Conservation (phyloP, 2,113 vertebrate genomes). For the Ranitomeya variabilis region DNA sequence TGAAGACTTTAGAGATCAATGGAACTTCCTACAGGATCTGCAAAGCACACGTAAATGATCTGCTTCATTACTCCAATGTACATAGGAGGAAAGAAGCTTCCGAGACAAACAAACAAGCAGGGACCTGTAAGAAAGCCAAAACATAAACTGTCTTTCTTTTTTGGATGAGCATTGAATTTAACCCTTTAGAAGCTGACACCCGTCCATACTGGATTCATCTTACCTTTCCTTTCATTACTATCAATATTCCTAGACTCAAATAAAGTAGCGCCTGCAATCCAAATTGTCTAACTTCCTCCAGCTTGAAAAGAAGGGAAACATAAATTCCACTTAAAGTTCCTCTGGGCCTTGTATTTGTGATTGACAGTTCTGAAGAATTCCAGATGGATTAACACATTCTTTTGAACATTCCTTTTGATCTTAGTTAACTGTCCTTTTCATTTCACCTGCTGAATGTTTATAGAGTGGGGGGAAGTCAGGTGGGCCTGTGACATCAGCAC, state of each 20-base stretch:
- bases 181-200: no score
- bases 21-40: slow-evolving; percentile 24
- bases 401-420: slow-evolving; percentile 76
- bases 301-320: slow-evolving; percentile 67
- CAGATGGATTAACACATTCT: slow-evolving; percentile 72
- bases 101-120: slow-evolving; percentile 19
- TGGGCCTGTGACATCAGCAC: slow-evolving; percentile 64
- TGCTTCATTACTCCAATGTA: slow-evolving; percentile 44
- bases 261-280: slow-evolving; percentile 62
- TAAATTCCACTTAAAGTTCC: slow-evolving; percentile 71
- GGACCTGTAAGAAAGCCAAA: slow-evolving; percentile 23
- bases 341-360: slow-evolving; percentile 63
- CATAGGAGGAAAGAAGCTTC: background rate
- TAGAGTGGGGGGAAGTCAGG: slow-evolving; percentile 61
- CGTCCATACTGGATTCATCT: no score
- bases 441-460: slow-evolving; percentile 77
- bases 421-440: slow-evolving; percentile 72
- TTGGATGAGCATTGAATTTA: no score
- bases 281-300: slow-evolving; percentile 67
- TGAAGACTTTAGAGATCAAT: slow-evolving; percentile 29
- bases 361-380: slow-evolving; percentile 69
- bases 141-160: background rate
- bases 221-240: no score
- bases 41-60: slow-evolving; percentile 38
- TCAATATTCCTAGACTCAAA: slow-evolving; percentile 62